A percentile compares a stretch with the other conserved stretches of the same genome.
phyloP scores from a whole-genome alignment of 2,797 vertebrate species.

The Taenioides sp. region DNA sequence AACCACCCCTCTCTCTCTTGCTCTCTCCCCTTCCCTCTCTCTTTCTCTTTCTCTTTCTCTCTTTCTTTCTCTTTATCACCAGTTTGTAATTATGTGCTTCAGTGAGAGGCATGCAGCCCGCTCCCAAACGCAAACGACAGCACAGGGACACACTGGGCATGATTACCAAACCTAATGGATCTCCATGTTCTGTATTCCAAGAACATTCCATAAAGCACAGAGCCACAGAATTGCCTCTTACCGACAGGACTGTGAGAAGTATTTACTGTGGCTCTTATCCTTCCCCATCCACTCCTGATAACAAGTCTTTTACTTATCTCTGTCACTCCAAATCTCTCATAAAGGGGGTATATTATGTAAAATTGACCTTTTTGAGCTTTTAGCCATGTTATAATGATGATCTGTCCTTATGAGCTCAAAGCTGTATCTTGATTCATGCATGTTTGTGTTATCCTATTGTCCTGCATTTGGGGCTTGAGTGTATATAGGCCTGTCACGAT shows the following conservation, averaged over 20 bases:
- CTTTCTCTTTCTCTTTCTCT: conserved; percentile 28
- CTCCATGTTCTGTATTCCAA: conserved; percentile 63
- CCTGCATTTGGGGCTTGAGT: not conserved
- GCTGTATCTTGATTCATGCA: too few species aligned
- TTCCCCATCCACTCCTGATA: not conserved
- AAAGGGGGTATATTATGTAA: too few species aligned
- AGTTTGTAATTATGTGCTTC: conserved; percentile 68
- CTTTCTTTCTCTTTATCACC: conserved; percentile 54
- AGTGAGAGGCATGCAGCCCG: conserved; percentile 57
- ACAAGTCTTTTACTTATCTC: conserved; percentile 3
- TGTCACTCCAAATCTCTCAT: not conserved
- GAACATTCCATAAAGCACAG: conserved; percentile 64
- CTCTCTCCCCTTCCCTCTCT: too few species aligned
- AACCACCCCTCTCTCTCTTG: too few species aligned
- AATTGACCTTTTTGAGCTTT: too few species aligned
- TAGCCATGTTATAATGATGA: too few species aligned
- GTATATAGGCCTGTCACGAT: too few species aligned
- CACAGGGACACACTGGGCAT: conserved; percentile 42
- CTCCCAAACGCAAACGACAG: conserved; percentile 21
- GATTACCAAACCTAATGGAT: conserved; percentile 68
- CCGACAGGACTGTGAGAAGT: conserved; percentile 30
- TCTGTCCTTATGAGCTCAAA: too few species aligned
- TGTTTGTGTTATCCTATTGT: too few species aligned
- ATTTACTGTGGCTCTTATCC: conserved; percentile 14
- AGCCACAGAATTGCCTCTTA: conserved; percentile 64